Evolutionary conservation across 1,140 invertebrate genomes (phyloP).

Genomic region (Patella vulgata): DNA sequence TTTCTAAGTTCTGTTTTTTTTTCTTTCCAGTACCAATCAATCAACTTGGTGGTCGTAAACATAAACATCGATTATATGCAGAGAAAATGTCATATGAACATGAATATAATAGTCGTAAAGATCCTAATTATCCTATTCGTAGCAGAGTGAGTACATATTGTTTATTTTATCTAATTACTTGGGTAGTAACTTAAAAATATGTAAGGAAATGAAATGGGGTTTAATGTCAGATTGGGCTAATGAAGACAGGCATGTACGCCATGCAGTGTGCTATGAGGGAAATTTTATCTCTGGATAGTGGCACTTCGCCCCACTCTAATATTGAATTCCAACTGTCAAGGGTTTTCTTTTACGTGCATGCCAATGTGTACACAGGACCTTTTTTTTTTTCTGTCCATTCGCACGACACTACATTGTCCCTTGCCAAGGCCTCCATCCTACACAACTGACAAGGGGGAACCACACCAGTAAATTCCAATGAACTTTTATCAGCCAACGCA

Average conservation of each 20-base stretch:
- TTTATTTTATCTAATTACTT: background rate
- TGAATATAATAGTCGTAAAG: constrained; percentile 54
- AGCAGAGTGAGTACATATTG: constrained; percentile 46
- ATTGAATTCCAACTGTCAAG: too few relatives aligned
- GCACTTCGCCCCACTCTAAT: too few relatives aligned
- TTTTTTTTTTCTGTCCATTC: background rate
- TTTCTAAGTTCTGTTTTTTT: too few relatives aligned
- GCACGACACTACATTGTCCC: too few relatives aligned
- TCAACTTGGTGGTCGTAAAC: constrained; percentile 46
- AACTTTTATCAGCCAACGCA: too few relatives aligned
- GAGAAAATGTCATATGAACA: constrained; percentile 64
- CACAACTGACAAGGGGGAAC: too few relatives aligned
- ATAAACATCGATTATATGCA: constrained; percentile 49
- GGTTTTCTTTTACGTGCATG: too few relatives aligned
- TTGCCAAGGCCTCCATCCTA: too few relatives aligned
- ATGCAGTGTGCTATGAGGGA: background rate
- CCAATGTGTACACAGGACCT: too few relatives aligned
- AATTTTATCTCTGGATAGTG: too few relatives aligned
- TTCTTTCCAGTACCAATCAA: constrained; percentile 58
- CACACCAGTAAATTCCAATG: too few relatives aligned
- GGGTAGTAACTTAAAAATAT: background rate
- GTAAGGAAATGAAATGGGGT: background rate
- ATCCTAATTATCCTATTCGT: constrained; percentile 61
- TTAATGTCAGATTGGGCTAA: background rate
- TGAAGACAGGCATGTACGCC: background rate